Percentiles rank a stretch among this genome's conserved stretches.
These are phyloP conservation scores for Sesia apiformis DNA, from an alignment of 2,888 invertebrate species.

Conservation along the genomic window DNA sequence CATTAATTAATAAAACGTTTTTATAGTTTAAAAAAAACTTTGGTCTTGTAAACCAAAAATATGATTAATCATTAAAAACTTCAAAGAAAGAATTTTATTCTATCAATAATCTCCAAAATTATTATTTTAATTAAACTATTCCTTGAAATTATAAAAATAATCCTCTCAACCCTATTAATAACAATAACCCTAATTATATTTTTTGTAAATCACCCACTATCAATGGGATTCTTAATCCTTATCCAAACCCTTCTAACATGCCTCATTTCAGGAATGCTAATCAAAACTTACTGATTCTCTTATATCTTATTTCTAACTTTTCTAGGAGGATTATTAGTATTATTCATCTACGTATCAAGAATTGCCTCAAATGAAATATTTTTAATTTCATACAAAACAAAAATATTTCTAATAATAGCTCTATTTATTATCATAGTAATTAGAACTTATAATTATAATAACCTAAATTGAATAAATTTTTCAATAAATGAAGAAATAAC, in stretches of 20 bases:
- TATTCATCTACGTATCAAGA: conserved; percentile 79
- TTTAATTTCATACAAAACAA: conserved; percentile 34
- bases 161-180: conserved; percentile 47
- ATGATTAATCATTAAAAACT: conserved; percentile 73
- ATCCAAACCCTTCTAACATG: conserved; percentile 65
- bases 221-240: conserved; percentile 70
- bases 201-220: conserved; percentile 61
- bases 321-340: conserved; percentile 76
- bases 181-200: conserved; percentile 34
- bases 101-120: conserved; percentile 81
- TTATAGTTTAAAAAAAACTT: conserved; percentile 80
- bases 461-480: conserved; percentile 41
- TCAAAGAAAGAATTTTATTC: conserved; percentile 71
- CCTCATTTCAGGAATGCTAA: conserved; percentile 58
- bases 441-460: conserved; percentile 23
- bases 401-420: conserved; percentile 22
- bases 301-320: conserved; percentile 77
- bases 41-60: conserved; percentile 81
- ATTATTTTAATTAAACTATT: conserved; percentile 79
- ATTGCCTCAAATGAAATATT: conserved; percentile 77
- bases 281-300: conserved; percentile 73
- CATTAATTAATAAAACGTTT: conserved; percentile 57
- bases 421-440: conserved; percentile 21
- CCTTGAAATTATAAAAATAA: conserved; percentile 60
- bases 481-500: conserved; percentile 32